phyloP scores from a whole-genome alignment of 2,888 invertebrate species.

The Trachelus troglodyta region DNA sequence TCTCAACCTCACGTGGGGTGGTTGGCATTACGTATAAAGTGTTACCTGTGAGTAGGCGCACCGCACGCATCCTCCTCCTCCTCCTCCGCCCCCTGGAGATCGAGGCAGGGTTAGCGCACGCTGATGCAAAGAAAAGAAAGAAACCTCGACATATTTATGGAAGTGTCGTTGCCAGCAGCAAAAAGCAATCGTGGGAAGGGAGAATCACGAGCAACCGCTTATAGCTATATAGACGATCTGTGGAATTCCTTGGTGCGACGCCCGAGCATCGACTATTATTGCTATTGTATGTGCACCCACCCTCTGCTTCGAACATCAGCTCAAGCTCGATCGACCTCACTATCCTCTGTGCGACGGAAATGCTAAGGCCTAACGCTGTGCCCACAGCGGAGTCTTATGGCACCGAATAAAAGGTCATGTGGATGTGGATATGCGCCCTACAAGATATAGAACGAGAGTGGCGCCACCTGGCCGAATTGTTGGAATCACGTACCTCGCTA shows the following conservation, averaged over 20 bases:
- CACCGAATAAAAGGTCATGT: slow-evolving; percentile 2
- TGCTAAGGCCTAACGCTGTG: too few species aligned
- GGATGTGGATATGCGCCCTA: neutral
- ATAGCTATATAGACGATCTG: neutral
- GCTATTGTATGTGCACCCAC: neutral
- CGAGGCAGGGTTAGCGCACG: neutral
- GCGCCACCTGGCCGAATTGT: too few species aligned
- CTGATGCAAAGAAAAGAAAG: neutral
- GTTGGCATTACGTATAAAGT: neutral
- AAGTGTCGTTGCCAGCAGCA: neutral
- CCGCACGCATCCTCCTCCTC: neutral
- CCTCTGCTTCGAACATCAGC: neutral
- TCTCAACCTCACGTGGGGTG: slow-evolving; percentile 1
- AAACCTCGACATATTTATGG: neutral
- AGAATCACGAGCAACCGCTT: neutral
- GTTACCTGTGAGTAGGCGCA: neutral
- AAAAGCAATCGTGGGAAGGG: neutral
- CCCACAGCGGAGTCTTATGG: too few species aligned
- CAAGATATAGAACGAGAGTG: too few species aligned
- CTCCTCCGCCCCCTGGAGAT: neutral
- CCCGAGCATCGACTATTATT: neutral
- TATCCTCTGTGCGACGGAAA: neutral
- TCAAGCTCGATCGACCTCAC: neutral
- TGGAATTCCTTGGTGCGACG: neutral
- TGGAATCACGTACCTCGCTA: too few species aligned